These are phyloP conservation scores for Paramormyrops hopkinsi DNA, from an alignment of 2,797 vertebrate genomes.

Conservation along the genomic window DNA sequence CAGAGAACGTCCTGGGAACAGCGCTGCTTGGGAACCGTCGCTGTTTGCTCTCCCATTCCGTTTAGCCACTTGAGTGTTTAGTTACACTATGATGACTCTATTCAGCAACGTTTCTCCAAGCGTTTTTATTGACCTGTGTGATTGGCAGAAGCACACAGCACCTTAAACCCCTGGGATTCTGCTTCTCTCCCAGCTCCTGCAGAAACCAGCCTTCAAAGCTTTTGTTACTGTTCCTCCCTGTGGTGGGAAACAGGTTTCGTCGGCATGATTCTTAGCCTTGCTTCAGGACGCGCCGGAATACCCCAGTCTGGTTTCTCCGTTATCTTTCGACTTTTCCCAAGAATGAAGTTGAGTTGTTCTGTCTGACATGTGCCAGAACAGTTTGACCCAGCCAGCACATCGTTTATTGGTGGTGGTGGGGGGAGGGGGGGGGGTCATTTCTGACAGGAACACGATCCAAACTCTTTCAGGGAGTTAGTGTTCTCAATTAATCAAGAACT, in stretches of 20 bases:
- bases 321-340: background rate
- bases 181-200: background rate
- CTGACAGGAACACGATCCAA: background rate
- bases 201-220: background rate
- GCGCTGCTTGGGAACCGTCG: background rate
- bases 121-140: background rate
- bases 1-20: slow-evolving; percentile 24
- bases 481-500: background rate
- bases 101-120: background rate
- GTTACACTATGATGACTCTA: background rate
- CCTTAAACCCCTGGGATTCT: background rate
- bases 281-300: background rate
- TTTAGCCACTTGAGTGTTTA: background rate
- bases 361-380: slow-evolving; percentile 4
- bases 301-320: background rate
- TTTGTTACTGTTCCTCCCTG: background rate
- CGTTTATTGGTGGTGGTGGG: background rate
- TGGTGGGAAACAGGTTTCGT: background rate
- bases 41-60: background rate
- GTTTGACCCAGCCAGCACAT: slow-evolving; percentile 12
- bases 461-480: no score
- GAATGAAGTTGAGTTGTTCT: slow-evolving; percentile 14
- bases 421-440: background rate
- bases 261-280: background rate
- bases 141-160: background rate